Evolutionary conservation across 2,888 invertebrate genomes (phyloP).

Genomic region (Tanaodytes sp.): DNA sequence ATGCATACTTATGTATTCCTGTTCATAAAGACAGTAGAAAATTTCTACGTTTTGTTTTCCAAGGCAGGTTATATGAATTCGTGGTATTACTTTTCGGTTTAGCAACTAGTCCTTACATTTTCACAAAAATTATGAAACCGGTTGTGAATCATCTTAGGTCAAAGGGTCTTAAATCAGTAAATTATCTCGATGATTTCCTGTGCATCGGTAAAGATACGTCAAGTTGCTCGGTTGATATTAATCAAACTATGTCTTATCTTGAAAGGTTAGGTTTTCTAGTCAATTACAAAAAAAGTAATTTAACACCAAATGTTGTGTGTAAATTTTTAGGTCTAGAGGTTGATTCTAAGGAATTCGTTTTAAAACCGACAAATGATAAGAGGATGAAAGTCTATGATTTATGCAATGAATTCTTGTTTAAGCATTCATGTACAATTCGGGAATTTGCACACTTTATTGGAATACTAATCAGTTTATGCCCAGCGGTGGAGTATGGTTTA

Average conservation of each 20-base stretch:
- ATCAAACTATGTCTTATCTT: background rate
- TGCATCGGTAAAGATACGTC: background rate
- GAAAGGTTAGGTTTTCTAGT: constrained; percentile 3
- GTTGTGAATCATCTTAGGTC: background rate
- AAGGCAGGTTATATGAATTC: constrained; percentile 1
- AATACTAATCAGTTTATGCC: constrained; percentile 20
- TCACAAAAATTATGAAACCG: constrained; percentile 12
- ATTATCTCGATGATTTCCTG: constrained; percentile 10
- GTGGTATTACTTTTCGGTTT: background rate
- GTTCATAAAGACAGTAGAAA: background rate
- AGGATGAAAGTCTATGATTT: constrained; percentile 7
- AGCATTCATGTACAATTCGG: constrained; percentile 16
- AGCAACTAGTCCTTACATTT: background rate
- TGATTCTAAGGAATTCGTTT: constrained; percentile 5
- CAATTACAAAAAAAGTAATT: constrained; percentile 10
- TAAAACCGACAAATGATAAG: constrained; percentile 15
- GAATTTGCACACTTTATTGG: constrained; percentile 26
- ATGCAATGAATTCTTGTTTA: constrained; percentile 5
- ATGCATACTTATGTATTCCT: constrained; percentile 11
- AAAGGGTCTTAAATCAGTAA: constrained; percentile 1
- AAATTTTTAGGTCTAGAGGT: constrained; percentile 13
- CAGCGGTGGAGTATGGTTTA: constrained; percentile 26
- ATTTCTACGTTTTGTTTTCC: constrained; percentile 5
- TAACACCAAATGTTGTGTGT: constrained; percentile 3
- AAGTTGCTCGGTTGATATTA: background rate